Evolutionary conservation across 2,797 vertebrate genomes (phyloP), one percentile per base, ranked within the genome.

Genomic region (Megaceryle alcyon): DNA sequence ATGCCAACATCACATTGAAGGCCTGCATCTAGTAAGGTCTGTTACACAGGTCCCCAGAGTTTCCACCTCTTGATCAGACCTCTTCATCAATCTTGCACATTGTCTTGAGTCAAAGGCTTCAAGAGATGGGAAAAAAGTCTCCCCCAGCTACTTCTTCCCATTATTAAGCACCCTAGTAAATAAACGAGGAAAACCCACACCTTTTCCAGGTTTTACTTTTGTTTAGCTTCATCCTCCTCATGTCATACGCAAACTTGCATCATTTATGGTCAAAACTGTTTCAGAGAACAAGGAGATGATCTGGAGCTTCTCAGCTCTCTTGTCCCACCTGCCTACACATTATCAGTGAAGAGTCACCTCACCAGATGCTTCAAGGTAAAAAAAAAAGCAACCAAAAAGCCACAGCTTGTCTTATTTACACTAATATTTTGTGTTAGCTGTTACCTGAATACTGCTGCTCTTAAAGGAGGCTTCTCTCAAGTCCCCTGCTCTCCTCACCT

Each of bases 361-460:
- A 82, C 49, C 82, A 92, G 80, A 90, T 84, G 66, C 75, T 88
- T 59, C 89, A 90, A 79, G 79, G 69, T 81, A 95, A 75, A 92
- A 92, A 78, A 44, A 48, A 48, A 48, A 12, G 14, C 41, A 41
- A 41, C 41, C 41, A 49, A 49, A 44, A 46, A 46, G 22, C 44
- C 73, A 88, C 79, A 86, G 65, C 65, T 94, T 80, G 49, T 28
- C 17, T 71, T 76, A 70, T 81, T 77, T 73, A 79, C 22, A 49
- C 25, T 31, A 69, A 31, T 85, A 91, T 88, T 88, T 77, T 61
- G 29, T 70, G n/a, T 59, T 86, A 66, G 82, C 51, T 70, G 54
- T 75, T 90, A 54, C 39, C 75, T 35, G 88, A 83, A 88, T n/a
- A 63, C 43, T n/a, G 59, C 57, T 86, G 80, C 66, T 88, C 57